Evolutionary conservation across 2,888 invertebrate species (phyloP), one percentile per base, ranked within the genome.

Genomic region (Yponomeuta evonymella): DNA sequence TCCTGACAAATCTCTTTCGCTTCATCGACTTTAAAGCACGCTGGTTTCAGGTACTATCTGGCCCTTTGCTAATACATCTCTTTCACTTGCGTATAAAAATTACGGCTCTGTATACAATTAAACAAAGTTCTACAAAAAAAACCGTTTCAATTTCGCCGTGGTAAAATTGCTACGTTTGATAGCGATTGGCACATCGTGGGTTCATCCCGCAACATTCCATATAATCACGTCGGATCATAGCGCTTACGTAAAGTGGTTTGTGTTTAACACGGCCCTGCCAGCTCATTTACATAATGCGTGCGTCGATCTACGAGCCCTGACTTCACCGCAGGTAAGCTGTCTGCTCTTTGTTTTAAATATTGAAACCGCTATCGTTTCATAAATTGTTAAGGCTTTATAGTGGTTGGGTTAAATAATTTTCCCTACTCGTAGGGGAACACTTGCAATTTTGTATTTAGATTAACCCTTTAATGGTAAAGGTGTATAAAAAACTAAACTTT

Each of bases 211-310:
- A 64, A 23, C 58, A 58, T 30, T 29, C 51, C 33, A 58, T 10
- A 69, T 30, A 51, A 69, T 15, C 69, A 33, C 30, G 43, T n/a
- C 12, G 36, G 43, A 67, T 36, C 43, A 74, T 23, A 33, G 11
- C 51, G 70, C 65, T 64, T 70, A 69, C 73, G 74, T 70, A 74
- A 75, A 77, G 77, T 76, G 78, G 76, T 77, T 76, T 75, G 78
- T 75, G 76, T 75, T 75, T 73, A 74, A 74, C 75, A 75, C 73
- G 73, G 70, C 71, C 71, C 73, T 69, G 73, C 71, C 74, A 67
- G 67, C 70, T 69, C 64, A 76, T 79, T 76, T 76, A 73, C 78
- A 76, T 77, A 78, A 77, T 74, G 75, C 72, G 70, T 73, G 72
- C 74, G 72, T 70, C 73, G 73, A 58, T 63, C 71, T 66, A 12